Conservation (phyloP, 1,140 invertebrate genomes). For the Fopius arisanus region DNA sequence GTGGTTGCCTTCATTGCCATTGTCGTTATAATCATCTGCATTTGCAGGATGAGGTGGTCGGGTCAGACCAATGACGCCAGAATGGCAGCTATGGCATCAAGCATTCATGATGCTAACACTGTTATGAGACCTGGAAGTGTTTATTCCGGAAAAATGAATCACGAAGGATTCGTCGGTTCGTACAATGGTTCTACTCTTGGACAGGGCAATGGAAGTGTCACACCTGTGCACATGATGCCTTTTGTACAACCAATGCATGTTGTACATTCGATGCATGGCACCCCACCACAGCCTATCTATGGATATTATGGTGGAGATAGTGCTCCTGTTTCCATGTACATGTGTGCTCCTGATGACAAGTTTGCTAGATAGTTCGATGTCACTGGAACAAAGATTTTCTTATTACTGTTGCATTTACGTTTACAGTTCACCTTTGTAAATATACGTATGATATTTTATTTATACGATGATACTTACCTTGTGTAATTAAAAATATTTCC, state of each 20-base stretch:
- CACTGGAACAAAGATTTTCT: background rate
- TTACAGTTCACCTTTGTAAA: background rate
- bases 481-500: background rate
- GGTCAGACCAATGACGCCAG: slow-evolving; percentile 50
- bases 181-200: slow-evolving; percentile 59
- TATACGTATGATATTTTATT: slow-evolving; percentile 4
- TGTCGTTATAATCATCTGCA: slow-evolving; percentile 86
- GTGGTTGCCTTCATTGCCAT: slow-evolving; percentile 90
- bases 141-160: slow-evolving; percentile 58
- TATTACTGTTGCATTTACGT: slow-evolving; percentile 4
- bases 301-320: slow-evolving; percentile 60
- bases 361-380: slow-evolving; percentile 52
- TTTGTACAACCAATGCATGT: slow-evolving; percentile 37
- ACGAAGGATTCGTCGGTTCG: slow-evolving; percentile 56
- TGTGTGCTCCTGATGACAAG: slow-evolving; percentile 56
- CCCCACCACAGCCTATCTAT: slow-evolving; percentile 54
- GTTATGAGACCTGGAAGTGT: slow-evolving; percentile 56
- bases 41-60: slow-evolving; percentile 70
- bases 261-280: slow-evolving; percentile 33
- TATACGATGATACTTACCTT: background rate
- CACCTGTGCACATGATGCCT: slow-evolving; percentile 55
- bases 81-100: slow-evolving; percentile 54
- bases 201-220: slow-evolving; percentile 44
- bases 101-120: slow-evolving; percentile 58
- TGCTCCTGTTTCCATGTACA: slow-evolving; percentile 53